Evolutionary conservation across 2,113 vertebrate genomes (phyloP).

Genomic region (Grammomys dolichurus): DNA sequence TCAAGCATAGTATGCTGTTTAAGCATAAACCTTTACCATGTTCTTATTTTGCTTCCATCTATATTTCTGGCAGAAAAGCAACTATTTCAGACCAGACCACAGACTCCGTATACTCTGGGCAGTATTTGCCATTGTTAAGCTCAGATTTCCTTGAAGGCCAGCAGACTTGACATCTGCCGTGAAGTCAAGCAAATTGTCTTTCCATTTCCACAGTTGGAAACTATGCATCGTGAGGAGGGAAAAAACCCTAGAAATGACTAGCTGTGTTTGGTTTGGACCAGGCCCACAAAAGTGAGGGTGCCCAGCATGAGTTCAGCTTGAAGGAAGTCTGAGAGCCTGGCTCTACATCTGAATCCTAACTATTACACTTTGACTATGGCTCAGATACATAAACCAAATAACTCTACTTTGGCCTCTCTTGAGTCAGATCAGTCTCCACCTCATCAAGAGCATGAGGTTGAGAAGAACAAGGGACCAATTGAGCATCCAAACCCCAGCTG

Average conservation of each 20-base stretch:
- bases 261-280: constrained; percentile 77
- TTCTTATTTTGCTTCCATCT: constrained; percentile 64
- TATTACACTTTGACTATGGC: constrained; percentile 60
- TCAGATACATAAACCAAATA: constrained; percentile 65
- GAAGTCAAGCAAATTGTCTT: constrained; percentile 77
- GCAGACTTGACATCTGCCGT: constrained; percentile 67
- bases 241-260: constrained; percentile 40
- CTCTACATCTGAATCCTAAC: constrained; percentile 55
- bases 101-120: constrained; percentile 57
- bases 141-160: constrained; percentile 75
- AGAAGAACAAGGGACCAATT: constrained; percentile 70
- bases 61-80: constrained; percentile 71
- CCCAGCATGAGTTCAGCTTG: constrained; percentile 47
- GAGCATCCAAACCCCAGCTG: constrained; percentile 66
- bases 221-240: background rate
- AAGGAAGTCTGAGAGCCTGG: constrained; percentile 57
- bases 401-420: constrained; percentile 72
- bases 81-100: constrained; percentile 66
- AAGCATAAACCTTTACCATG: constrained; percentile 67
- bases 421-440: constrained; percentile 67
- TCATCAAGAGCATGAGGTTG: constrained; percentile 29
- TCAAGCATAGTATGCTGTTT: constrained; percentile 27
- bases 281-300: background rate
- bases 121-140: constrained; percentile 60
- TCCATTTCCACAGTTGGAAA: constrained; percentile 78